These are phyloP conservation scores for Rhyacophila brunnea DNA, from an alignment of 1,140 invertebrate species.

Conservation along the genomic window DNA sequence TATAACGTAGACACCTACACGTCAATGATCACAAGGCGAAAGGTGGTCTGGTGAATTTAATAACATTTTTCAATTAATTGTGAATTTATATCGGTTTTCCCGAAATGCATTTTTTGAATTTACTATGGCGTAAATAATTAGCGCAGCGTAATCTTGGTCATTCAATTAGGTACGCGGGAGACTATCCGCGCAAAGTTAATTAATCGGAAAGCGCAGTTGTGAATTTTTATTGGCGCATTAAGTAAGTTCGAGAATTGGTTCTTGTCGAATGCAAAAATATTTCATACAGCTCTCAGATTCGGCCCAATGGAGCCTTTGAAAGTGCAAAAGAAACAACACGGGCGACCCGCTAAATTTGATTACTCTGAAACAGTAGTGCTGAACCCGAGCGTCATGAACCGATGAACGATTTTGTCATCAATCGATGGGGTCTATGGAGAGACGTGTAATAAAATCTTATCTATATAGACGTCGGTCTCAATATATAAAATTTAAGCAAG, in stretches of 20 bases:
- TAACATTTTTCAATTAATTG: no score
- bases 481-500: no score
- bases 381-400: no score
- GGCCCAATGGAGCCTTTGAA: constrained; percentile 5
- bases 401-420: no score
- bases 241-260: constrained; percentile 20
- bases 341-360: neutral
- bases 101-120: constrained; percentile 17
- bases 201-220: constrained; percentile 30
- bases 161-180: constrained; percentile 32
- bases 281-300: neutral
- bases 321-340: constrained; percentile 3
- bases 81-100: neutral
- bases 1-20: no score
- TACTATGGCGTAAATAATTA: constrained; percentile 22
- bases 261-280: constrained; percentile 17
- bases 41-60: no score
- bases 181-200: constrained; percentile 28
- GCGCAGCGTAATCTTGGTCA: constrained; percentile 4
- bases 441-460: no score
- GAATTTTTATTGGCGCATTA: constrained; percentile 35
- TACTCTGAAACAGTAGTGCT: no score
- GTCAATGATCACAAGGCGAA: no score
- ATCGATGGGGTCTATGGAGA: no score
- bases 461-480: no score